Percentiles rank a stretch among this genome's conserved stretches.
Evolutionary conservation across 2,888 invertebrate genomes (phyloP).

Genomic region (Orthosia gothica): DNA sequence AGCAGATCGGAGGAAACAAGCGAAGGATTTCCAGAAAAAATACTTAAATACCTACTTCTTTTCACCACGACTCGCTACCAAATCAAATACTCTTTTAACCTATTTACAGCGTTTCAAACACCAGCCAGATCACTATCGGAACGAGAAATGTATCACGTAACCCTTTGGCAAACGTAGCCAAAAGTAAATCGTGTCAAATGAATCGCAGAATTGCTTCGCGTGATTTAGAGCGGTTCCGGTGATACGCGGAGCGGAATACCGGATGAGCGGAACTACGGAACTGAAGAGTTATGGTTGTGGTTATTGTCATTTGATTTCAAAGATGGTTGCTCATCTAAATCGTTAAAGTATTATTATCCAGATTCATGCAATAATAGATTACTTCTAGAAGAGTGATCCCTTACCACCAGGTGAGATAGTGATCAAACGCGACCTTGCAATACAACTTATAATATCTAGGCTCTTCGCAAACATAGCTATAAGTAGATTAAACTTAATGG

Average conservation of each 20-base stretch:
- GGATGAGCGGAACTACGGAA: not conserved
- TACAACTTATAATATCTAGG: too few relatives aligned
- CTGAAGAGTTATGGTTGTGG: slow-evolving; percentile 3
- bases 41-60: not conserved
- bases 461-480: too few relatives aligned
- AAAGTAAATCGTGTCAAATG: slow-evolving; percentile 28
- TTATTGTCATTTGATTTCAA: slow-evolving; percentile 15
- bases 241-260: slow-evolving; percentile 16
- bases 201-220: slow-evolving; percentile 12
- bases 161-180: slow-evolving; percentile 2
- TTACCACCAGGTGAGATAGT: too few relatives aligned
- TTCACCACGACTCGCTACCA: not conserved
- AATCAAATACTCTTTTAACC: not conserved
- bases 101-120: not conserved
- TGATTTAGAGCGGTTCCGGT: slow-evolving; percentile 19
- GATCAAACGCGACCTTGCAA: too few relatives aligned
- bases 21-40: not conserved
- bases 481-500: too few relatives aligned
- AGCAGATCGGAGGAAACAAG: too few relatives aligned
- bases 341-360: too few relatives aligned
- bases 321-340: not conserved
- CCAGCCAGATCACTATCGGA: not conserved
- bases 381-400: too few relatives aligned
- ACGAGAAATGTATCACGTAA: not conserved
- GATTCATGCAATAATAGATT: too few relatives aligned